Base-by-base conservation (phyloP, 2,888 invertebrate species). In the Drosophila nr. fundita region DNA sequence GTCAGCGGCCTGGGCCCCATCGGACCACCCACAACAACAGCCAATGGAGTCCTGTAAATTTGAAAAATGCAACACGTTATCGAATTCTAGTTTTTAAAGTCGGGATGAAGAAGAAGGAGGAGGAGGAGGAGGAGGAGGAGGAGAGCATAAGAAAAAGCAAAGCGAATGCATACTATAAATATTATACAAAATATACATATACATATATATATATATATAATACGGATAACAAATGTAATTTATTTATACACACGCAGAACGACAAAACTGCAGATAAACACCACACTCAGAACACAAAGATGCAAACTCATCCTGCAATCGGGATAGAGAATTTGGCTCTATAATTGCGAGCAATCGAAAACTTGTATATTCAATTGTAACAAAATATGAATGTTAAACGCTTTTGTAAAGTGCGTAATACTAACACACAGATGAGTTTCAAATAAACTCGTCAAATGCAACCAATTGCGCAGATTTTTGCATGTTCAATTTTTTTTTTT, bases 41-140 rank as follows among this genome's bases (percentile, higher is more conserved):
- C 90, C 69, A 93, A 93, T 78, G 92, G 92, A 68, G 92, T 93
- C 64, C 91, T 93, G 91, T 93, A 93, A 92, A 73, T 78, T 73
- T 50, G 34, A 49, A 7, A 52, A 29, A 60, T 54, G 53, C 32
- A 52, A 58, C 29, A 52, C 60, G 58, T 59, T 64, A 76, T 86
- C 83, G 83, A 90, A 90, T 89, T 73, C 73, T 88, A 87, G 83
- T 65, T 78, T 76, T 73, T 85, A 88, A 65, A 59, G 62, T 58
- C 48, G 54, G 64, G 68, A 60, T 73, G 70, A 53, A 66, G 60
- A 69, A 64, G 63, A 55, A 53, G n/a, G n/a, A 49, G 29, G 62
- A 62, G 50, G 21, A 42, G 21, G 57, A 62, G 38, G 21, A 60
- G 38, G 21, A 60, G 50, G 49, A 50, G 29, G 10, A 63, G 32